Conservation (phyloP, 1,140 invertebrate species). For the Drosophila parabipectinata region DNA sequence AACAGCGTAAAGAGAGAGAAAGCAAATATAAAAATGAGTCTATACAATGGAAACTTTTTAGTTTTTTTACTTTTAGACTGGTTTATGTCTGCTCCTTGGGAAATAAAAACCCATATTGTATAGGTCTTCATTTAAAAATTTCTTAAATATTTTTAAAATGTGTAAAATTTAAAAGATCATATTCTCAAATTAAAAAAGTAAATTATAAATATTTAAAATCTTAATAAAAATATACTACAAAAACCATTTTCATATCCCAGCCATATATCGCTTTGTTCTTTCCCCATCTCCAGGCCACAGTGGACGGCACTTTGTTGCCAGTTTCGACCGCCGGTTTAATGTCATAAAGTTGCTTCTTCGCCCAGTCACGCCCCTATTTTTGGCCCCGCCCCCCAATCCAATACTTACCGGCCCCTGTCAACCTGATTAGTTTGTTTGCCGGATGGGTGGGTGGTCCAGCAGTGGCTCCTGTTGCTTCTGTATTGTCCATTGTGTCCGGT, state of each 20-base stretch:
- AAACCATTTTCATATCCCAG: background rate
- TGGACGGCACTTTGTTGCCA: slow-evolving; percentile 44
- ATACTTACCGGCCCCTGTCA: slow-evolving; percentile 28
- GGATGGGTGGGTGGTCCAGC: slow-evolving; percentile 13
- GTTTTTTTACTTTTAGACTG: slow-evolving; percentile 33
- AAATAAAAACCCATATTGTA: too few species aligned
- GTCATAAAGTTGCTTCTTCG: slow-evolving; percentile 52
- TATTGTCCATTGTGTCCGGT: slow-evolving; percentile 49
- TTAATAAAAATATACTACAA: background rate
- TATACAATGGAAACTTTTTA: slow-evolving; percentile 12
- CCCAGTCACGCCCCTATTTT: background rate
- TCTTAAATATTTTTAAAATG: too few species aligned
- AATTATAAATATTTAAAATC: background rate
- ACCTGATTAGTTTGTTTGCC: slow-evolving; percentile 60
- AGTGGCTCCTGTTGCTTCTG: slow-evolving; percentile 51
- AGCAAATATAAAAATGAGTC: slow-evolving; percentile 11
- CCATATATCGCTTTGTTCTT: background rate
- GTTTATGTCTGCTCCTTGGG: too few species aligned
- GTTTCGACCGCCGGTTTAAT: slow-evolving; percentile 37
- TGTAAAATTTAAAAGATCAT: background rate
- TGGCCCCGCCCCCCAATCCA: background rate
- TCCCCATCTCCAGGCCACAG: background rate
- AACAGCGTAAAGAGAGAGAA: background rate
- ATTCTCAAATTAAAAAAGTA: background rate
- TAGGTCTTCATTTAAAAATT: too few species aligned